A percentile compares a stretch with the other conserved stretches of the same genome.
Evolutionary conservation across 2,113 vertebrate genomes (phyloP).

Genomic region (Onychostoma macrolepis): DNA sequence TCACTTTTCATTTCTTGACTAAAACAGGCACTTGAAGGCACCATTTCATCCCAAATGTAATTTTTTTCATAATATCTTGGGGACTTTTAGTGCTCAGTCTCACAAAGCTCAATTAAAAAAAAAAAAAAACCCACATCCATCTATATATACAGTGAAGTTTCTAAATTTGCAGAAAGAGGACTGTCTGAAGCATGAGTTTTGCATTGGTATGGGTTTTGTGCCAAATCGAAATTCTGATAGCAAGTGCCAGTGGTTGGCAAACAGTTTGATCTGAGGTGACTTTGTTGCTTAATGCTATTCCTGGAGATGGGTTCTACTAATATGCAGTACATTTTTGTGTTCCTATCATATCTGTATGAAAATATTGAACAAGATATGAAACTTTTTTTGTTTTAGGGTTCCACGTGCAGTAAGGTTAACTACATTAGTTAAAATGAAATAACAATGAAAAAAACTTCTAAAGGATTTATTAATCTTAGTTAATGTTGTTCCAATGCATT

Average conservation of each 20-base stretch:
- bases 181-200: not conserved
- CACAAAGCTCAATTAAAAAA: not conserved
- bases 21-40: not conserved
- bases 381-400: not conserved
- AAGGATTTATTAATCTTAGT: no score
- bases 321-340: not conserved
- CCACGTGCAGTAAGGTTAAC: not conserved
- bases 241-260: slow-evolving; percentile 8
- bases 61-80: not conserved
- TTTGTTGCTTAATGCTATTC: not conserved
- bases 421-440: not conserved
- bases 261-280: not conserved
- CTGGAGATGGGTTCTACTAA: not conserved
- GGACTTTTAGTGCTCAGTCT: not conserved
- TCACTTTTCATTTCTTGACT: not conserved
- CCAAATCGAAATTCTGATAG: not conserved
- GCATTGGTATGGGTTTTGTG: not conserved
- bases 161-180: not conserved
- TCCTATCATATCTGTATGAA: not conserved
- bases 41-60: not conserved
- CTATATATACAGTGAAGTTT: not conserved
- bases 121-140: not conserved
- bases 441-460: no score
- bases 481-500: no score
- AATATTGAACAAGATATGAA: not conserved